A percentile compares a stretch with the other conserved stretches of the same genome.
Conservation (phyloP, 2,113 vertebrate species). For the Labeo rohita region DNA sequence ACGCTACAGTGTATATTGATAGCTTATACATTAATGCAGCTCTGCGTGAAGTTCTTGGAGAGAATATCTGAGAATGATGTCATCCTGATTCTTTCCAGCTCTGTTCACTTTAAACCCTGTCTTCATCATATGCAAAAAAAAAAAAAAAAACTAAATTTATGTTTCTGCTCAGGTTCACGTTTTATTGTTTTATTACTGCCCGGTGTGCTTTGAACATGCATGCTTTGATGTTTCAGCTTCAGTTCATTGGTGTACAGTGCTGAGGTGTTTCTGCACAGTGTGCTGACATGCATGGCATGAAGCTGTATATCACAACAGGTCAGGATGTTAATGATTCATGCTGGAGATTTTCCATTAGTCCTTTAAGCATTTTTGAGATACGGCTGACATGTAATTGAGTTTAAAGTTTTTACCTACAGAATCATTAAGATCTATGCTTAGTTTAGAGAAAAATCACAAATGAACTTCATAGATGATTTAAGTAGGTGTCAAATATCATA, state of each 20-base stretch:
- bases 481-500: background rate
- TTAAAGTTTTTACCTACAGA: background rate
- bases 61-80: background rate
- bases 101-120: background rate
- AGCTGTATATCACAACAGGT: background rate
- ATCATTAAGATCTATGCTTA: no score
- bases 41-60: background rate
- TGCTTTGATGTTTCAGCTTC: background rate
- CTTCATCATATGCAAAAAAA: background rate
- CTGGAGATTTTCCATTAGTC: background rate
- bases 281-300: background rate
- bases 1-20: background rate
- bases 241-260: background rate
- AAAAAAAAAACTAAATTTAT: background rate
- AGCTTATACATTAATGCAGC: background rate
- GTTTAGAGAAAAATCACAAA: background rate
- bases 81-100: background rate
- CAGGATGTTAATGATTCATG: background rate
- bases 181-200: background rate
- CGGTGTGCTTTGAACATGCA: constrained; percentile 3
- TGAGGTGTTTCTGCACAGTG: background rate
- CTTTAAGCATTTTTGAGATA: background rate
- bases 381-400: background rate
- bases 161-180: constrained; percentile 10
- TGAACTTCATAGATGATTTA: background rate